These are phyloP conservation scores for Coregonus suidteri DNA, from an alignment of 2,797 vertebrate genomes.

Conservation along the genomic window DNA sequence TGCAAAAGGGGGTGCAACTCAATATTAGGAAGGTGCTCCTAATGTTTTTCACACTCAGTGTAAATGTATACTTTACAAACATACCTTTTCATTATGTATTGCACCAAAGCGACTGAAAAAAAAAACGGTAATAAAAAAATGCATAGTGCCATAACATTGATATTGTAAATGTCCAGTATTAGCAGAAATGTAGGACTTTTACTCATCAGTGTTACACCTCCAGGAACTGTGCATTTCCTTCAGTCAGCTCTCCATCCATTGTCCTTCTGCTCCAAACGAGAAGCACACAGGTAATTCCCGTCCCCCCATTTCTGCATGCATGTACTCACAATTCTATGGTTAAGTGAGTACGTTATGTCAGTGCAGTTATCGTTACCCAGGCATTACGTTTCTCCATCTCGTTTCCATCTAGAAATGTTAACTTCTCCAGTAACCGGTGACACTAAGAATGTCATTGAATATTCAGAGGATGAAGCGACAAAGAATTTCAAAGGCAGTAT, in stretches of 20 bases:
- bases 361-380: too few relatives aligned
- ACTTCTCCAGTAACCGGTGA: constrained; percentile 14
- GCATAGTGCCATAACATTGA: neutral
- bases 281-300: too few relatives aligned
- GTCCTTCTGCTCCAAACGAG: too few relatives aligned
- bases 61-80: too few relatives aligned
- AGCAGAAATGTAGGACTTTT: neutral
- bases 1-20: too few relatives aligned
- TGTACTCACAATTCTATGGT: neutral
- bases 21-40: too few relatives aligned
- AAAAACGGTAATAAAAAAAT: too few relatives aligned
- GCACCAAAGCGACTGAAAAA: too few relatives aligned
- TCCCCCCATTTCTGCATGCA: neutral
- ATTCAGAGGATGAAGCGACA: constrained; percentile 78
- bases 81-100: too few relatives aligned
- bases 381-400: too few relatives aligned
- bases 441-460: constrained; percentile 70
- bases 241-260: constrained; percentile 17
- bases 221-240: constrained; percentile 60
- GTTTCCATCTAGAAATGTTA: constrained; percentile 21
- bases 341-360: too few relatives aligned
- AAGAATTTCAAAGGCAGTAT: constrained; percentile 76
- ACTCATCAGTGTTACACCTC: neutral
- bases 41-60: too few relatives aligned
- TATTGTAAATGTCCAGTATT: neutral